Evolutionary conservation across 2,888 invertebrate genomes (phyloP).

Genomic region (Euzophera pinguis): DNA sequence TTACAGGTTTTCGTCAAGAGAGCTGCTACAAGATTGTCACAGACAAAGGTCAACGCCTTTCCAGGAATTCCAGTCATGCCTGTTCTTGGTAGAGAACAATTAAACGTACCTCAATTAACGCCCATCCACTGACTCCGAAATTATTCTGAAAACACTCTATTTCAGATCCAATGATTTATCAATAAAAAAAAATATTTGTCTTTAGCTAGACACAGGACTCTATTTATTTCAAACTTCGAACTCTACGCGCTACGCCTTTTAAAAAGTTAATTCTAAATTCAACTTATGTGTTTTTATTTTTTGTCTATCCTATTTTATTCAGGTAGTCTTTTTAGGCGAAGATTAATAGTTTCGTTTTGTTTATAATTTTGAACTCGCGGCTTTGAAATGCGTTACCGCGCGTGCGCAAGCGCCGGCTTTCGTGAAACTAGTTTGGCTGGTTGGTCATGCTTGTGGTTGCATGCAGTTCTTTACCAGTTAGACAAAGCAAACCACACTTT

Average conservation of each 20-base stretch:
- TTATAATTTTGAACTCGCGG: background rate
- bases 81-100: conserved; percentile 23
- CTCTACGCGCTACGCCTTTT: background rate
- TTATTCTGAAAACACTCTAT: background rate
- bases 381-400: conserved; percentile 18
- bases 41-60: conserved; percentile 46
- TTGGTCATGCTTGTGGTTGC: conserved; percentile 32
- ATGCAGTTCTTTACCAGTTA: conserved; percentile 31
- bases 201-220: too few species aligned
- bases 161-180: background rate
- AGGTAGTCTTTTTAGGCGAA: background rate
- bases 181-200: background rate
- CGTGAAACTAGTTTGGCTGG: conserved; percentile 40
- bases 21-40: conserved; percentile 24
- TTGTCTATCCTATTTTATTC: background rate
- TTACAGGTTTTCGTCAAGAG: conserved; percentile 5
- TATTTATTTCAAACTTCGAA: background rate
- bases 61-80: conserved; percentile 31
- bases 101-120: conserved; percentile 11
- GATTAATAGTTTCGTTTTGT: too few species aligned
- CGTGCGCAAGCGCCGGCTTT: conserved; percentile 33
- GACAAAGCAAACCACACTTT: conserved; percentile 22
- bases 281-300: background rate
- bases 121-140: conserved; percentile 1
- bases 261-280: background rate